phyloP scores from a whole-genome alignment of 2,888 invertebrate species.

The Drosophila algonquin region DNA sequence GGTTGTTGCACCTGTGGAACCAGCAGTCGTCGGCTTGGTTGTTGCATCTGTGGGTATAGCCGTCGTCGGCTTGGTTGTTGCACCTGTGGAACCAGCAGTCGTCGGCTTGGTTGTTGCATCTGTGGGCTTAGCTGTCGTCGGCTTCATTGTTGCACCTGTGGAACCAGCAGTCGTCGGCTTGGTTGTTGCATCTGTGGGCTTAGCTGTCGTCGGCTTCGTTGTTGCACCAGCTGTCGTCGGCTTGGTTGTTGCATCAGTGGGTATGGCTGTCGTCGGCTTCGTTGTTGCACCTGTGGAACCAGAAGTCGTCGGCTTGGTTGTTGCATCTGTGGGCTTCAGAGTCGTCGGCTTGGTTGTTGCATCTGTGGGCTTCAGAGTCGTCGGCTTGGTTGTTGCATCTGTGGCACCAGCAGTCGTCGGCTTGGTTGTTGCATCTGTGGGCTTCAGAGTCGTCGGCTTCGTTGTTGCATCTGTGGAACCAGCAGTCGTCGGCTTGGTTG shows the following conservation, averaged over 20 bases:
- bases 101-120: no score
- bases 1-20: no score
- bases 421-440: neutral
- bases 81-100: neutral
- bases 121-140: neutral
- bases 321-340: no score
- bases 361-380: constrained; percentile 5
- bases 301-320: neutral
- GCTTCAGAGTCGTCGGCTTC: no score
- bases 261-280: neutral
- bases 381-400: neutral
- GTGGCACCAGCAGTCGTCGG: neutral
- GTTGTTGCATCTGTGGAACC: no score
- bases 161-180: neutral
- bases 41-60: constrained; percentile 4
- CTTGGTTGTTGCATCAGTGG: neutral
- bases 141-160: neutral
- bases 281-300: neutral
- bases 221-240: neutral
- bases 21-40: neutral
- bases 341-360: neutral
- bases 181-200: no score
- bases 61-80: neutral
- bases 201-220: no score
- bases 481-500: no score